These are phyloP conservation scores for Eubasilissa regina DNA, from an alignment of 1,140 invertebrate species.

Conservation along the genomic window DNA sequence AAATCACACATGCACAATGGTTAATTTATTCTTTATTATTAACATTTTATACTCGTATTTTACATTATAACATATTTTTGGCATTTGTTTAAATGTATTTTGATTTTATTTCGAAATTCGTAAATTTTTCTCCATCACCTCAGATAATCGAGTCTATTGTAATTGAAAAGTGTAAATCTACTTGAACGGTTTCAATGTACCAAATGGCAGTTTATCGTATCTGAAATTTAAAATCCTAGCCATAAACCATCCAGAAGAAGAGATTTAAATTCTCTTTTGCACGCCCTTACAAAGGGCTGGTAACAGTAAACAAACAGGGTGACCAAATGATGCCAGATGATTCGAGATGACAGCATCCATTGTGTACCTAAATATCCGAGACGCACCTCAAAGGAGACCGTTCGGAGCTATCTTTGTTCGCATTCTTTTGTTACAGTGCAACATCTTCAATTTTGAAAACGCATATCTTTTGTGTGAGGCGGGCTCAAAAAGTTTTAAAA, in stretches of 20 bases:
- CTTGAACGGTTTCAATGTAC: too few relatives aligned
- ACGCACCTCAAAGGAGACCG: conserved; percentile 35
- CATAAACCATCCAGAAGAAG: conserved; percentile 2
- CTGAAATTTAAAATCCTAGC: background rate
- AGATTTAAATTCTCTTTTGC: conserved; percentile 32
- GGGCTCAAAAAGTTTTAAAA: background rate
- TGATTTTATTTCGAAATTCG: too few relatives aligned
- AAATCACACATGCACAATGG: too few relatives aligned
- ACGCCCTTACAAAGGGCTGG: conserved; percentile 29
- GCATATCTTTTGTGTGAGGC: conserved; percentile 4
- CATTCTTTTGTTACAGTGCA: conserved; percentile 33
- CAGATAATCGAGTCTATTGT: too few relatives aligned
- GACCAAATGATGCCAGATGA: conserved; percentile 53
- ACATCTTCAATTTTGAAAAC: conserved; percentile 16
- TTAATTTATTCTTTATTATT: too few relatives aligned
- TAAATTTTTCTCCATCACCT: too few relatives aligned
- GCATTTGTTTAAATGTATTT: too few relatives aligned
- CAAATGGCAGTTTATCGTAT: conserved; percentile 8
- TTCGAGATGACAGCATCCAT: conserved; percentile 56
- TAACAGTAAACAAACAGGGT: conserved; percentile 43
- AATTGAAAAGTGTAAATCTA: too few relatives aligned
- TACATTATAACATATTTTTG: too few relatives aligned
- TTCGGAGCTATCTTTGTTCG: conserved; percentile 47
- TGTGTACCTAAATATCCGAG: conserved; percentile 50
- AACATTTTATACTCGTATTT: too few relatives aligned